These are phyloP conservation scores for Macrosteles quadrilineatus DNA, from an alignment of 1,140 invertebrate species.

Conservation along the genomic window DNA sequence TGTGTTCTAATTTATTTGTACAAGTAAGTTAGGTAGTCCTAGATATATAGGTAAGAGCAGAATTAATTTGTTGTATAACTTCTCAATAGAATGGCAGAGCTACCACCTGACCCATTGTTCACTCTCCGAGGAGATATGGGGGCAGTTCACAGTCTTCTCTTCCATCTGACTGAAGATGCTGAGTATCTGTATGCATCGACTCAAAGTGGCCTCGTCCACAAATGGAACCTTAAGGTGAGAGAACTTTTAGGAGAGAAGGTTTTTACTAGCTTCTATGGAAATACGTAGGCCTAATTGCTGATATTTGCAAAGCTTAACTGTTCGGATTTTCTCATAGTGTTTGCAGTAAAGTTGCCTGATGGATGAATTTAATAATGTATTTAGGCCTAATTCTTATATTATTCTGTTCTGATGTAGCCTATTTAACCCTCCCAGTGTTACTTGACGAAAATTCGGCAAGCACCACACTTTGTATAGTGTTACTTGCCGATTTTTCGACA, in stretches of 20 bases:
- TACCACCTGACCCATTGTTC: not conserved
- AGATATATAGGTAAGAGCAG: too few relatives aligned
- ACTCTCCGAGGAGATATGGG: slow-evolving; percentile 10
- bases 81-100: too few relatives aligned
- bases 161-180: not conserved
- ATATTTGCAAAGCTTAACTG: not conserved
- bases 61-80: too few relatives aligned
- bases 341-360: not conserved
- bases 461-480: too few relatives aligned
- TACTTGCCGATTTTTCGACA: too few relatives aligned
- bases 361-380: not conserved
- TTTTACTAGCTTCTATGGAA: not conserved
- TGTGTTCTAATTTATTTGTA: too few relatives aligned
- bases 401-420: not conserved
- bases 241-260: too few relatives aligned
- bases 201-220: not conserved
- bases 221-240: slow-evolving; percentile 10
- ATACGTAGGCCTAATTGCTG: not conserved
- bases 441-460: too few relatives aligned
- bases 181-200: not conserved
- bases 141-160: not conserved
- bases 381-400: not conserved
- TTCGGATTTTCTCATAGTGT: not conserved
- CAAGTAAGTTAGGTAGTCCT: too few relatives aligned
- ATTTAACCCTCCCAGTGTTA: too few relatives aligned